Evolutionary conservation across 2,888 invertebrate species (phyloP), one percentile per base, ranked within the genome.

Genomic region (Myopa tessellatipennis): DNA sequence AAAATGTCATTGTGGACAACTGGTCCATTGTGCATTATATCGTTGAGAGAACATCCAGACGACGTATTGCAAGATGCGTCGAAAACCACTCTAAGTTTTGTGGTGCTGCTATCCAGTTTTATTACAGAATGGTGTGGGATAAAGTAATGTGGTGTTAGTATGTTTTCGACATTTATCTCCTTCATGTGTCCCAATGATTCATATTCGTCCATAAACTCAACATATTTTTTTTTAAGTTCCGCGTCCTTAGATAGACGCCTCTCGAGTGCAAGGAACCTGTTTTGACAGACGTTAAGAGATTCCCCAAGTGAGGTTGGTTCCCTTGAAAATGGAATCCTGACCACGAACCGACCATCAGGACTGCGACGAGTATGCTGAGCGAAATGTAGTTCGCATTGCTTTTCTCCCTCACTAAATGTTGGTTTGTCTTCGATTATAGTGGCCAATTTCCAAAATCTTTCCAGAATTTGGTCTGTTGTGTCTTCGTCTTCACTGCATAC

Each of bases 51-150:
- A 6, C 40, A 38, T 40, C 52, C 50, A 12, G 52, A 12, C 16
- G 58, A 71, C 8, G 71, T 26, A 55, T 71, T 55, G n/a, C 45
- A 26, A n/a, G 14, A 71, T 16, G 71, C 71, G 26, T 71, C 71
- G 34, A n/a, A n/a, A n/a, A 71, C 71, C 12, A 71, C 71, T 18
- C 34, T 52, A 7, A 71, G 34, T 71, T 55, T 71, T 10, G 58
- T 71, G 26, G 71, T 71, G 14, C 34, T 58, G 55, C 71, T 71
- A 16, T 58, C 14, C 12, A 36, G 55, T 26, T 58, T 55, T n/a
- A 71, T 10, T 12, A 71, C 58, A 12, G n/a, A 52, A 45, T 71
- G 71, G 40, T 70, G 70, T 34, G 70, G 70, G n/a, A 71, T 52
- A 34, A 55, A 71, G n/a, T 71, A 69, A 40, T 69, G 45, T 14